phyloP scores from a whole-genome alignment of 2,113 vertebrate genomes.

The Desmodus rotundus region DNA sequence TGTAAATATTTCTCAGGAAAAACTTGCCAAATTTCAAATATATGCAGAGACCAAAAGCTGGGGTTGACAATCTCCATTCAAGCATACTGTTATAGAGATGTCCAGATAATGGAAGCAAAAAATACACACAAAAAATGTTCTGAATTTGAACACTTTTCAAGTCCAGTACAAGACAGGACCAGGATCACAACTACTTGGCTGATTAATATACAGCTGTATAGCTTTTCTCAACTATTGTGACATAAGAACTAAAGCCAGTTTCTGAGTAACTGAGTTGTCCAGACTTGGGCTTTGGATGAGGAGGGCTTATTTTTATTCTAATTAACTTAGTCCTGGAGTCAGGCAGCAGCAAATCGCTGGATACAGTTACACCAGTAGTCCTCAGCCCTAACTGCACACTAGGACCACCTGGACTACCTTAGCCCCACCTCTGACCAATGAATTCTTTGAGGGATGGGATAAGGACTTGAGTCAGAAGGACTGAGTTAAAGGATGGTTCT shows the following conservation, averaged over 20 bases:
- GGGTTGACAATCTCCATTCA: conserved; percentile 34
- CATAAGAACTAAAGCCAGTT: conserved; percentile 16
- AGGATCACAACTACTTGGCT: conserved; percentile 9
- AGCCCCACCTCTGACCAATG: background rate
- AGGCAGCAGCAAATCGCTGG: background rate
- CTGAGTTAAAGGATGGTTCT: background rate
- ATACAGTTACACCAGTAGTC: background rate
- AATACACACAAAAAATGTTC: conserved; percentile 8
- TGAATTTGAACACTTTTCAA: conserved; percentile 40
- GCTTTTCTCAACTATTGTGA: conserved; percentile 44
- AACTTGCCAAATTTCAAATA: conserved; percentile 27
- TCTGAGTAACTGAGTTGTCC: background rate
- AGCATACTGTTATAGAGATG: background rate
- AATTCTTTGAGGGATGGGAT: background rate
- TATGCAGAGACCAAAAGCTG: conserved; percentile 17
- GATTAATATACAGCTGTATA: background rate
- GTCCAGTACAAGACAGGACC: background rate
- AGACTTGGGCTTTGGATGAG: background rate
- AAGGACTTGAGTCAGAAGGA: background rate
- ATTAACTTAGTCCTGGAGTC: background rate
- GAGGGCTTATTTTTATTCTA: conserved; percentile 18
- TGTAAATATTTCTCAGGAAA: conserved; percentile 40
- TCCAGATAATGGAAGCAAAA: conserved; percentile 8
- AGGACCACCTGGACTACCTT: background rate
- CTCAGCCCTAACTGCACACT: background rate